Evolutionary conservation across 64 coral and sea anemone genomes (phyloP).

Genomic region (Montipora foliosa): DNA sequence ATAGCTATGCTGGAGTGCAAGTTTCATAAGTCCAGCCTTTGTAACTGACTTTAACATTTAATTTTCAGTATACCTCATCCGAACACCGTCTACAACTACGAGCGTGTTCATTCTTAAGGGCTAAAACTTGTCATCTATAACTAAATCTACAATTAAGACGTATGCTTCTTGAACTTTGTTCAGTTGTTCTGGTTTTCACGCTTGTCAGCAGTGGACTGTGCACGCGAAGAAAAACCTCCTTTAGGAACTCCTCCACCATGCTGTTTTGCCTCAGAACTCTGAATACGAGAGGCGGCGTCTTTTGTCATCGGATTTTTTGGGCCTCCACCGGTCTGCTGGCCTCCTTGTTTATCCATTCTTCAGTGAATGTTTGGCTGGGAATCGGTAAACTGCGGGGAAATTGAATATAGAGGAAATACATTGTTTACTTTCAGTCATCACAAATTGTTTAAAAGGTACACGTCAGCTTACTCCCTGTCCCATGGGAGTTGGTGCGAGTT

Average conservation of each 20-base stretch:
- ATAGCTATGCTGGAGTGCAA: too few relatives aligned
- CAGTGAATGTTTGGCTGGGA: background rate
- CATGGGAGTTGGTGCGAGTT: too few relatives aligned
- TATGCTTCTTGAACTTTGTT: background rate
- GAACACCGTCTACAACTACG: too few relatives aligned
- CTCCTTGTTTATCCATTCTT: constrained; percentile 9
- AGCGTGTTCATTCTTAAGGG: too few relatives aligned
- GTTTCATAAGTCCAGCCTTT: too few relatives aligned
- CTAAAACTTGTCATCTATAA: background rate
- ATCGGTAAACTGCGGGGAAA: background rate
- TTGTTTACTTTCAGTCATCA: too few relatives aligned
- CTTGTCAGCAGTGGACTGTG: constrained; percentile 27
- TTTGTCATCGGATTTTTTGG: background rate
- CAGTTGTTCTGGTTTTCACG: background rate
- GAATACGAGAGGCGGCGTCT: constrained; percentile 10
- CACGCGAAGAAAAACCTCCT: constrained; percentile 5
- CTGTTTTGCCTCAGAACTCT: constrained; percentile 19
- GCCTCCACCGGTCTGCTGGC: background rate
- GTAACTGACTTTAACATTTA: too few relatives aligned
- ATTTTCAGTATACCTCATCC: too few relatives aligned
- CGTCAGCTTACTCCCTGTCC: too few relatives aligned
- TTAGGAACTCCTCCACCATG: background rate
- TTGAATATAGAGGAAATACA: background rate
- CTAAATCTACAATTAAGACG: background rate
- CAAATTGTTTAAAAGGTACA: too few relatives aligned